phyloP scores from a whole-genome alignment of 2,797 vertebrate species.

The Thripadectes ignobilis region DNA sequence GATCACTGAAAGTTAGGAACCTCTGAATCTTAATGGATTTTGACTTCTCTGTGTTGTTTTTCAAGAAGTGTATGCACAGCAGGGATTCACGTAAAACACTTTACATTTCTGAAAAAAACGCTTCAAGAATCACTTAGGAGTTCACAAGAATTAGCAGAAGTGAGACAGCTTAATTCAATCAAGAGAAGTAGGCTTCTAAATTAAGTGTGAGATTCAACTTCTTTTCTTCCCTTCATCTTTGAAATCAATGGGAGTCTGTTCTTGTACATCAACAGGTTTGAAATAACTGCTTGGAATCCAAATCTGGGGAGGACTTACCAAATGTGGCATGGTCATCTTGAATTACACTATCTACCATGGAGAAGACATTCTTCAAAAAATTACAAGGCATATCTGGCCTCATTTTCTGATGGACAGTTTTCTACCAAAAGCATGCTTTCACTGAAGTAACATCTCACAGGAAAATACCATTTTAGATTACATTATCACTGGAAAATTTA shows the following conservation, averaged over 20 bases:
- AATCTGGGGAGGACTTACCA: background rate
- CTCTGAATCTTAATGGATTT: background rate
- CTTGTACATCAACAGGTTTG: background rate
- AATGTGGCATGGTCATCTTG: background rate
- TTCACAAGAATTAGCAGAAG: constrained; percentile 30
- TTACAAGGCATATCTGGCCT: background rate
- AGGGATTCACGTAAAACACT: background rate
- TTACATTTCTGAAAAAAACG: constrained; percentile 1
- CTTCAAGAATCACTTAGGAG: constrained; percentile 33
- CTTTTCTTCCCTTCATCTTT: background rate
- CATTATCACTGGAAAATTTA: background rate
- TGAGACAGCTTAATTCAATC: constrained; percentile 51
- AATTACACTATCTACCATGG: background rate
- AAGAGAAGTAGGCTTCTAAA: constrained; percentile 42
- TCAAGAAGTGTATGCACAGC: background rate
- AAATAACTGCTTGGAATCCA: background rate
- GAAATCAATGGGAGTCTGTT: background rate
- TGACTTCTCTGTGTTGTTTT: constrained; percentile 24
- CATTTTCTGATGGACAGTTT: background rate
- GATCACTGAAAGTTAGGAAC: background rate
- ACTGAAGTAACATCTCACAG: background rate
- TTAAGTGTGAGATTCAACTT: background rate
- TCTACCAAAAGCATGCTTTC: background rate
- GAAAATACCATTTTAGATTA: background rate
- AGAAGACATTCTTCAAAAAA: background rate